Evolutionary conservation across 2,888 invertebrate genomes (phyloP).

Genomic region (Torymus auratus): DNA sequence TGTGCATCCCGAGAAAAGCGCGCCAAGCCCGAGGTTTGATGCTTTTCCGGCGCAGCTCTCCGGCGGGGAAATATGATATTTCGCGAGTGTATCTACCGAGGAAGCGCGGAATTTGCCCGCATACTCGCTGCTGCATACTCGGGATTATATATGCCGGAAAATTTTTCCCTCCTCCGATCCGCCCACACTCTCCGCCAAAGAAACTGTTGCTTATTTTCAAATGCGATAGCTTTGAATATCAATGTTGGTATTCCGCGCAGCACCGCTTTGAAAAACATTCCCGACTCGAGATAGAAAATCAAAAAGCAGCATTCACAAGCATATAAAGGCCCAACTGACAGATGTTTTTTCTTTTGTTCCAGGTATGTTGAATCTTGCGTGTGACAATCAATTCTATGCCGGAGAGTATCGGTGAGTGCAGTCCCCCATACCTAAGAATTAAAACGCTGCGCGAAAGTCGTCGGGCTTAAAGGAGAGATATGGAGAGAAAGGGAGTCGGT

Average conservation of each 20-base stretch:
- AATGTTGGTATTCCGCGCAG: no score
- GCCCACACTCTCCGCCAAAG: not conserved
- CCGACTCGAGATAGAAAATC: no score
- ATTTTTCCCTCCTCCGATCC: no score
- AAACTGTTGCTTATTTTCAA: not conserved
- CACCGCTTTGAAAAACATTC: no score
- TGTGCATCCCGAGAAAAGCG: constrained; percentile 11
- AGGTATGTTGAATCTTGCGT: constrained; percentile 59
- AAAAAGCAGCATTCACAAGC: not conserved
- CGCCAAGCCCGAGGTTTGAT: constrained; percentile 6
- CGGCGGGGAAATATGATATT: constrained; percentile 19
- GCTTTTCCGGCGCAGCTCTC: constrained; percentile 16
- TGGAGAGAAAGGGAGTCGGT: not conserved
- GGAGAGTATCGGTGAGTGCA: constrained; percentile 11
- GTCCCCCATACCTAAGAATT: not conserved
- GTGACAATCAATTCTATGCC: not conserved
- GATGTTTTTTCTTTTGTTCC: constrained; percentile 58
- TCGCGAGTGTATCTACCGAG: not conserved
- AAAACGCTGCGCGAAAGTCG: constrained; percentile 3
- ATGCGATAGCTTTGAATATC: not conserved
- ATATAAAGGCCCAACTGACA: not conserved
- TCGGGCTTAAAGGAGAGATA: constrained; percentile 7
- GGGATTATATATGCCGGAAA: not conserved
- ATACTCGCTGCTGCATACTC: not conserved
- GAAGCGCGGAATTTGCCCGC: constrained; percentile 18